Evolutionary conservation across 92 coral and sea anemone species (phyloP).

Genomic region (Zoanthus sociatus): DNA sequence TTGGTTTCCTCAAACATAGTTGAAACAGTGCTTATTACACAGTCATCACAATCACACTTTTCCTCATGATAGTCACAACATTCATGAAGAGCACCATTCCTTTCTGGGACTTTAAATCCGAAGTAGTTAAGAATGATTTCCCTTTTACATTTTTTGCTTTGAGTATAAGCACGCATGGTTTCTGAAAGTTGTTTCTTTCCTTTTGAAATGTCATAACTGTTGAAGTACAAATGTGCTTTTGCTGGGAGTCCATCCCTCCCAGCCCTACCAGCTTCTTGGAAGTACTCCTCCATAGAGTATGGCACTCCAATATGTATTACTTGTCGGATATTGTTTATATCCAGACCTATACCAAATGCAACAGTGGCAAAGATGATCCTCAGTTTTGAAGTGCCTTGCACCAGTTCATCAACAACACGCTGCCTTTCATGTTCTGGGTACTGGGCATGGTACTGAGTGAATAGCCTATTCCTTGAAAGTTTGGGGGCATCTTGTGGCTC

Average conservation of each 20-base stretch:
- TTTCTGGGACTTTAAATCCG: slow-evolving; percentile 45
- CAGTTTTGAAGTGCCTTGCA: neutral
- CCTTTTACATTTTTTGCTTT: slow-evolving; percentile 53
- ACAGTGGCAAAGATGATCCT: neutral
- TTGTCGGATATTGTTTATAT: slow-evolving; percentile 51
- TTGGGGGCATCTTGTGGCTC: slow-evolving; percentile 28
- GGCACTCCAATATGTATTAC: slow-evolving; percentile 78
- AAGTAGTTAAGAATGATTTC: slow-evolving; percentile 61
- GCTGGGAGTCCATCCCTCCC: slow-evolving; percentile 72
- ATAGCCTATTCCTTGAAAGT: slow-evolving; percentile 13
- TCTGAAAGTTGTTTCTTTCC: slow-evolving; percentile 52
- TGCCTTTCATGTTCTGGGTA: neutral
- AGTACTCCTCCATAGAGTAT: slow-evolving; percentile 67
- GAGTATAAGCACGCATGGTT: slow-evolving; percentile 53
- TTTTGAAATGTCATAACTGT: slow-evolving; percentile 59
- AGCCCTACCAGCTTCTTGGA: slow-evolving; percentile 72
- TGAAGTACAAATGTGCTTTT: slow-evolving; percentile 53
- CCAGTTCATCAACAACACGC: neutral
- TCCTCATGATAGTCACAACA: slow-evolving; percentile 66
- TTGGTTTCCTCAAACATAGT: slow-evolving; percentile 12
- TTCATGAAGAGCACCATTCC: slow-evolving; percentile 33
- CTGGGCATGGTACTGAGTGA: slow-evolving; percentile 8
- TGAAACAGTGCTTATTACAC: slow-evolving; percentile 6
- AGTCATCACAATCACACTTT: slow-evolving; percentile 59
- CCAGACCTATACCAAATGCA: slow-evolving; percentile 49